Conservation (phyloP, 2,797 vertebrate genomes). For the Nasua narica region DNA sequence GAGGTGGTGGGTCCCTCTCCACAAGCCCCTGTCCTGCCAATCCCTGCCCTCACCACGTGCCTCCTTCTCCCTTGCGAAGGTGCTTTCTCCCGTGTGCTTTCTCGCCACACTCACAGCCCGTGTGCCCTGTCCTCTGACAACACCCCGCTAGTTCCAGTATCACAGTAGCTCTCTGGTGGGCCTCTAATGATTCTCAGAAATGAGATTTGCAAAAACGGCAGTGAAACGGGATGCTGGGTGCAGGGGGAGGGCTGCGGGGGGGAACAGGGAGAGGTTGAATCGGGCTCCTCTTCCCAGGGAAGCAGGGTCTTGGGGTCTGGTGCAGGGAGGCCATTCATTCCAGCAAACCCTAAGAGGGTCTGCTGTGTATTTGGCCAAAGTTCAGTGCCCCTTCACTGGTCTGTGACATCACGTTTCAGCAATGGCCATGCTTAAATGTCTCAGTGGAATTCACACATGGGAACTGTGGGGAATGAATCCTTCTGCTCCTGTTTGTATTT, state of each 20-base stretch:
- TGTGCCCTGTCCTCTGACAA: background rate
- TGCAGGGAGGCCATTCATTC: background rate
- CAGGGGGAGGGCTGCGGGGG: accelerated
- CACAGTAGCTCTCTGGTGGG: background rate
- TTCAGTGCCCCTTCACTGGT: background rate
- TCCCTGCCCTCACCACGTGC: accelerated
- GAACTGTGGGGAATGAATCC: background rate
- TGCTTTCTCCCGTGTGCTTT: background rate
- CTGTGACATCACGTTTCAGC: background rate
- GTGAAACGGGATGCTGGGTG: background rate
- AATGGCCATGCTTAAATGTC: background rate
- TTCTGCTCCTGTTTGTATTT: conserved; percentile 36
- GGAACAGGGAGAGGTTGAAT: background rate
- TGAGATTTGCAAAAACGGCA: background rate
- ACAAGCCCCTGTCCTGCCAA: background rate
- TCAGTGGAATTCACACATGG: background rate
- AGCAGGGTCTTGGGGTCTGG: background rate
- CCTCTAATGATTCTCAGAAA: background rate
- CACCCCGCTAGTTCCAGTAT: background rate
- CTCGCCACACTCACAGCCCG: accelerated
- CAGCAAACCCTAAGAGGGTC: background rate
- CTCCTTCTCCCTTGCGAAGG: background rate
- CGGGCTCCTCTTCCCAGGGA: background rate
- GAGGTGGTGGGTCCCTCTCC: background rate
- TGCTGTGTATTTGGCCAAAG: background rate